A percentile compares a stretch with the other conserved stretches of the same genome.
phyloP scores from a whole-genome alignment of 1,140 invertebrate species.

The Rhopalosiphum padi region DNA sequence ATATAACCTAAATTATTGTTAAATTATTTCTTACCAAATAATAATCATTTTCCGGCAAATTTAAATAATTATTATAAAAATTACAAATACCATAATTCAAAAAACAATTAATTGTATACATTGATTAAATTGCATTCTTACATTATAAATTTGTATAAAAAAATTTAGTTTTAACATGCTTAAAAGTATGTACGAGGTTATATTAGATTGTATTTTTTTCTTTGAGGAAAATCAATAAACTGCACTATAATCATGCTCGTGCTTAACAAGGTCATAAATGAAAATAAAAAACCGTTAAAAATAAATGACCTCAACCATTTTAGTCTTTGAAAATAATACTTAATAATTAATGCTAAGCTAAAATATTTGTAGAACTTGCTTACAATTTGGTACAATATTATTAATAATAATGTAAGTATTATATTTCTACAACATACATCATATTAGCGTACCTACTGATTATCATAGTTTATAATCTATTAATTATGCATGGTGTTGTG shows the following conservation, averaged over 20 bases:
- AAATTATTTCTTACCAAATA: no score
- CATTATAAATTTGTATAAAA: background rate
- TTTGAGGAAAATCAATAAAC: background rate
- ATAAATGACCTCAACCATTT: background rate
- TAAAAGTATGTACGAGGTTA: background rate
- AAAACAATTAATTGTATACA: background rate
- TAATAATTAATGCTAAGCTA: background rate
- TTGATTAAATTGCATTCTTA: background rate
- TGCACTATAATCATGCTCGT: background rate
- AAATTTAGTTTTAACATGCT: background rate
- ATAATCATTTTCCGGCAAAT: no score
- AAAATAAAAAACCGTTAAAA: background rate
- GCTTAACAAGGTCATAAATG: background rate
- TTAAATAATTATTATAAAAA: no score
- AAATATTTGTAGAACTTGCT: background rate
- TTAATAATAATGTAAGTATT: background rate
- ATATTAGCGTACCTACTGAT: background rate
- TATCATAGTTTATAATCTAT: background rate
- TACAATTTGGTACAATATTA: background rate
- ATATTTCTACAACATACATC: background rate
- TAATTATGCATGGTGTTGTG: background rate
- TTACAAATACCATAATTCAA: no score
- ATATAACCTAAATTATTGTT: no score
- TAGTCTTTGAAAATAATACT: background rate
- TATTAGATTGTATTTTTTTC: background rate